A percentile compares a stretch with the other conserved stretches of the same genome.
Conservation (phyloP, 2,888 invertebrate species). For the Microctonus aethiopoides region DNA sequence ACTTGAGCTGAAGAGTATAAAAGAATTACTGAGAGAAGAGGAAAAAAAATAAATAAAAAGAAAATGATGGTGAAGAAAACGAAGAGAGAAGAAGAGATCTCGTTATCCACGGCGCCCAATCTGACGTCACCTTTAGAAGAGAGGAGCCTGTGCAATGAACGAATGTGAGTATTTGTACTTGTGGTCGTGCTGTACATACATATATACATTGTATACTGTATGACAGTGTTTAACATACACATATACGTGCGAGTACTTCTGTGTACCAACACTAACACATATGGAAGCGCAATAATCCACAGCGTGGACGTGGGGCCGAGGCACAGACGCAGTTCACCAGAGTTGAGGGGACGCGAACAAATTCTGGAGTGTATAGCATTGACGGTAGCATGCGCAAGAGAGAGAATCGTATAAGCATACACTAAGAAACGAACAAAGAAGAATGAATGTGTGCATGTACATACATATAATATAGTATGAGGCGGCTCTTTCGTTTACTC, state of each 20-base stretch:
- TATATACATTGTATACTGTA: background rate
- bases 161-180: slow-evolving; percentile 15
- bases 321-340: background rate
- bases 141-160: slow-evolving; percentile 36
- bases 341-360: slow-evolving; percentile 4
- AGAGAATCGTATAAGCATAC: background rate
- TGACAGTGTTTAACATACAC: slow-evolving; percentile 3
- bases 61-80: slow-evolving; percentile 33
- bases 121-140: slow-evolving; percentile 52
- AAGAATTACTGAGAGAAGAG: slow-evolving; percentile 20
- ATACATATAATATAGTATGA: too few species aligned
- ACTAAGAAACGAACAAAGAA: background rate
- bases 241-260: slow-evolving; percentile 4
- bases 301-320: slow-evolving; percentile 10
- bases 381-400: background rate
- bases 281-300: background rate
- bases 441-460: background rate
- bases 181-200: too few species aligned
- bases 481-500: background rate
- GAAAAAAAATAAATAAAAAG: slow-evolving; percentile 23
- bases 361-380: background rate
- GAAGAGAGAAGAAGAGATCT: slow-evolving; percentile 43
- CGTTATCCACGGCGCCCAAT: slow-evolving; percentile 55
- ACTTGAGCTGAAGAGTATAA: slow-evolving; percentile 23
- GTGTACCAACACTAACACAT: slow-evolving; percentile 26